Conservation (phyloP, 2,797 vertebrate genomes). For the Protonibea diacanthus region DNA sequence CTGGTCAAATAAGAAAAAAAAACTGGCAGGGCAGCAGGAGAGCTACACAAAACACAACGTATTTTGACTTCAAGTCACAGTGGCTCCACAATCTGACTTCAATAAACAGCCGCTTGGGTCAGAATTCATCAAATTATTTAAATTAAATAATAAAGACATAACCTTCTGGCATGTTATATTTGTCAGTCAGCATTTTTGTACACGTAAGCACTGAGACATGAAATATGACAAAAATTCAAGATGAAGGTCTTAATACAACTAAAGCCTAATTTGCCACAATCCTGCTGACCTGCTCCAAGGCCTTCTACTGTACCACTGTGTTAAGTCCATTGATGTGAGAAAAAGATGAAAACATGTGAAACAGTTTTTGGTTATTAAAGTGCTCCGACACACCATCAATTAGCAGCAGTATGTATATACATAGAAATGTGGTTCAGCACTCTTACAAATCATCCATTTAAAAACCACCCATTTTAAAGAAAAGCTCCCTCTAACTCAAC, state of each 20-base stretch:
- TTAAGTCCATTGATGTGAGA: slow-evolving; percentile 38
- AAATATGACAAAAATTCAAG: slow-evolving; percentile 36
- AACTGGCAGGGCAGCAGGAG: slow-evolving; percentile 19
- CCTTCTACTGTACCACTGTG: slow-evolving; percentile 18
- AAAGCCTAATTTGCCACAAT: slow-evolving; percentile 24
- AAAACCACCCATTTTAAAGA: slow-evolving; percentile 61
- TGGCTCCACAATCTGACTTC: slow-evolving; percentile 7
- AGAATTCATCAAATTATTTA: slow-evolving; percentile 18
- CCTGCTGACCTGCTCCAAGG: slow-evolving; percentile 34
- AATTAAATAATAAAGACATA: slow-evolving; percentile 27
- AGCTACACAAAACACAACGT: neutral
- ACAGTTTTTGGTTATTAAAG: slow-evolving; percentile 83
- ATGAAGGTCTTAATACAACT: slow-evolving; percentile 27
- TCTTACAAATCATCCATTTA: slow-evolving; percentile 64
- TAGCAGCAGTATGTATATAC: slow-evolving; percentile 83
- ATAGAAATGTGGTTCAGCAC: slow-evolving; percentile 75
- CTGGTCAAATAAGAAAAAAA: slow-evolving; percentile 27
- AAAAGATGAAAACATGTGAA: slow-evolving; percentile 52
- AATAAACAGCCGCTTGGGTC: slow-evolving; percentile 9
- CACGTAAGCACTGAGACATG: slow-evolving; percentile 23
- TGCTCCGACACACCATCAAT: slow-evolving; percentile 78
- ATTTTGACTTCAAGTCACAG: slow-evolving; percentile 22
- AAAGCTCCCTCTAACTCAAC: slow-evolving; percentile 29
- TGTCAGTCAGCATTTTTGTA: slow-evolving; percentile 15
- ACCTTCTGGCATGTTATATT: slow-evolving; percentile 10